Percentiles rank a stretch among this genome's conserved stretches.
Conservation (phyloP, 2,113 vertebrate species). For the Origma solitaria region DNA sequence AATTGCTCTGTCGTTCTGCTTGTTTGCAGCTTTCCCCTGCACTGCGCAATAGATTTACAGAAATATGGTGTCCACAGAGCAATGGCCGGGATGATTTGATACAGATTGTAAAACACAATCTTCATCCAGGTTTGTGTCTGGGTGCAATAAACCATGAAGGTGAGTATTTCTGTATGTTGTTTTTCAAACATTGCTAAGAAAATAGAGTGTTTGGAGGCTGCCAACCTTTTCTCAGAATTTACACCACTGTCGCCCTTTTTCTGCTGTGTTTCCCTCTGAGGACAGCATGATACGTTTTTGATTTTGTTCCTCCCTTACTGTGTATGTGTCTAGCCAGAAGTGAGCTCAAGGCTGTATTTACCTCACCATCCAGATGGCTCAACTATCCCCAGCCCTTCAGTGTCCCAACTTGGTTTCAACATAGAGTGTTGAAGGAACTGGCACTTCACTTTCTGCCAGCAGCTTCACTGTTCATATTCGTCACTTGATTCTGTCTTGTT, state of each 20-base stretch:
- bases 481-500: background rate
- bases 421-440: background rate
- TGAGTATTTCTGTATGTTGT: background rate
- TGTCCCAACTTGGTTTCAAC: background rate
- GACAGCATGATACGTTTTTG: background rate
- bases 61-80: constrained; percentile 96
- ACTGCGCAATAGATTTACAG: constrained; percentile 94
- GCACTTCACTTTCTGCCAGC: background rate
- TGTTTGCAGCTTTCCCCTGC: constrained; percentile 89
- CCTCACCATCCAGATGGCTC: background rate
- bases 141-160: constrained; percentile 68
- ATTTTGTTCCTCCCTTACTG: background rate
- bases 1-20: background rate
- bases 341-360: background rate
- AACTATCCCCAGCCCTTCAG: background rate
- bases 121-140: constrained; percentile 80
- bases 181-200: background rate
- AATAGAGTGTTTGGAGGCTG: background rate
- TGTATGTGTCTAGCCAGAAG: background rate
- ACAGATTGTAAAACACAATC: constrained; percentile 89
- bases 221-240: background rate
- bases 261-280: background rate
- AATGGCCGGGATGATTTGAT: constrained; percentile 84
- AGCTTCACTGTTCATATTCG: background rate
- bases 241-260: background rate